Evolutionary conservation across 2,113 vertebrate species (phyloP).

Genomic region (Stigmatopora nigra): DNA sequence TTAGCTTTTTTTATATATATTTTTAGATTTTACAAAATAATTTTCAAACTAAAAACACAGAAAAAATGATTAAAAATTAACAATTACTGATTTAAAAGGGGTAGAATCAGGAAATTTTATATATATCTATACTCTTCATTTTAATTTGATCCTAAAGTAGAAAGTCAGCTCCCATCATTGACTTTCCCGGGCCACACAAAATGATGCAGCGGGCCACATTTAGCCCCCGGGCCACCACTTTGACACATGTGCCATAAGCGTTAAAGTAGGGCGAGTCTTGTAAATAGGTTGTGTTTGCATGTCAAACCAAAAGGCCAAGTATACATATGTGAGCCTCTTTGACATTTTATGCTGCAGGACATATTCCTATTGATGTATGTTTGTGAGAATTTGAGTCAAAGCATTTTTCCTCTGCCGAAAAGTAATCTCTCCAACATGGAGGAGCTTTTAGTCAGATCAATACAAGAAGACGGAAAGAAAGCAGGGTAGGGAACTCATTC

Average conservation of each 20-base stretch:
- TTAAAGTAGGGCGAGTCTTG: not conserved
- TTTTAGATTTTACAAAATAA: too few species aligned
- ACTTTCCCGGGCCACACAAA: too few species aligned
- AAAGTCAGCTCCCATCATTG: too few species aligned
- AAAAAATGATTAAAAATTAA: too few species aligned
- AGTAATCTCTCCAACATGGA: constrained; percentile 18
- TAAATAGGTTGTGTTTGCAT: constrained; percentile 6
- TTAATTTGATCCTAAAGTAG: too few species aligned
- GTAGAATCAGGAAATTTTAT: too few species aligned
- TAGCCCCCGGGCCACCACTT: too few species aligned
- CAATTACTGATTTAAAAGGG: too few species aligned
- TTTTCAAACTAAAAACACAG: too few species aligned
- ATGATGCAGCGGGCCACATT: too few species aligned
- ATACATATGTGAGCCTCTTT: constrained; percentile 21
- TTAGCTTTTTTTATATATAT: not conserved
- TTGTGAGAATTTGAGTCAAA: constrained; percentile 24
- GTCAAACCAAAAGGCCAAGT: constrained; percentile 7
- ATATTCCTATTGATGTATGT: constrained; percentile 16
- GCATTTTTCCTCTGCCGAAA: constrained; percentile 14
- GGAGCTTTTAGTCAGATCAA: constrained; percentile 48
- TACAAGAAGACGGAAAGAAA: constrained; percentile 28
- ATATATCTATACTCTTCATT: too few species aligned
- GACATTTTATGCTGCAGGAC: constrained; percentile 13
- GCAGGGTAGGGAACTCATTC: not conserved
- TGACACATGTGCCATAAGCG: not conserved